phyloP scores from a whole-genome alignment of 2,797 vertebrate species.

The Momotus momota region DNA sequence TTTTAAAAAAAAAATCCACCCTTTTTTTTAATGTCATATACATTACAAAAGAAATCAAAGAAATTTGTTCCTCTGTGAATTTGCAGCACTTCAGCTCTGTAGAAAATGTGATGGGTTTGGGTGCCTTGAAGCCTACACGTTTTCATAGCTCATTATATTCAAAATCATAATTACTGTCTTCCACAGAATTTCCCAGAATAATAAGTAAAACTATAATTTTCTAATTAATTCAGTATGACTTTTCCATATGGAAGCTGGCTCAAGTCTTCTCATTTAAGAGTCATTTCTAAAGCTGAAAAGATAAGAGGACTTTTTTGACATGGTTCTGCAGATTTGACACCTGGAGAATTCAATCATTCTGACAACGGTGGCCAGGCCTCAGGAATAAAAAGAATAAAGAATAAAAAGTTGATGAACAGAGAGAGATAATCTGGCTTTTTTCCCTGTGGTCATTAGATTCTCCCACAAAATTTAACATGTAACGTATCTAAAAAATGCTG shows the following conservation, averaged over 20 bases:
- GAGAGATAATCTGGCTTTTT: neutral
- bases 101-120: neutral
- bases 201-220: neutral
- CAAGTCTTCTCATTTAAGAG: neutral
- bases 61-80: neutral
- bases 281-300: neutral
- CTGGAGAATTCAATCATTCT: neutral
- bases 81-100: neutral
- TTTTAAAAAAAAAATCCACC: no score
- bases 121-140: neutral
- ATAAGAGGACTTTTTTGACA: neutral
- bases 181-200: neutral
- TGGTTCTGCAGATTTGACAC: neutral
- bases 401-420: neutral
- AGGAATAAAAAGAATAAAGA: neutral
- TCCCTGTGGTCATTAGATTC: neutral
- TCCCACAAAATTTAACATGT: neutral
- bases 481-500: neutral
- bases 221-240: neutral
- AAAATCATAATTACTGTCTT: neutral
- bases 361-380: neutral
- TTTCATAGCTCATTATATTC: neutral
- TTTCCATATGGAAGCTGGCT: neutral
- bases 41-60: neutral
- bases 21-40: neutral